A percentile compares a stretch with the other conserved stretches of the same genome.
Conservation (phyloP, 2,888 invertebrate species). For the Horisme vitalbata region DNA sequence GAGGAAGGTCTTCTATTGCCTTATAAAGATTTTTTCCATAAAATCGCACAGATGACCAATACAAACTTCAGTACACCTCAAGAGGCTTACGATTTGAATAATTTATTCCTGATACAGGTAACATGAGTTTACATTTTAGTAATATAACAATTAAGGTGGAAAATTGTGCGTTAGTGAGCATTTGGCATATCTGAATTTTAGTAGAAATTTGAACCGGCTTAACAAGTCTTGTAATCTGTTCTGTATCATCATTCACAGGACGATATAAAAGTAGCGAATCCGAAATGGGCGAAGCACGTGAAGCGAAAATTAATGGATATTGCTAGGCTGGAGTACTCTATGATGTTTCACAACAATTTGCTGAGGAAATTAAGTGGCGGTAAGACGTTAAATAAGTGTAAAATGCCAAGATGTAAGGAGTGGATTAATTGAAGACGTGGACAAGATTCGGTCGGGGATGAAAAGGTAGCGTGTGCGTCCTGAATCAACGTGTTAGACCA, state of each 20-base stretch:
- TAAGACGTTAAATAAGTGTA: constrained; percentile 37
- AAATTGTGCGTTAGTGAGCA: too few relatives aligned
- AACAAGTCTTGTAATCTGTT: neutral
- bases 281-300: constrained; percentile 80
- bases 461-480: too few relatives aligned
- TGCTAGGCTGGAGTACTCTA: constrained; percentile 77
- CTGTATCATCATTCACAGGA: constrained; percentile 46
- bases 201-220: constrained; percentile 3
- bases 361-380: constrained; percentile 81
- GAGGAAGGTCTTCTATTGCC: constrained; percentile 68
- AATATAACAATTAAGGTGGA: too few relatives aligned
- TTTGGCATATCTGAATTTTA: too few relatives aligned
- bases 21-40: constrained; percentile 70
- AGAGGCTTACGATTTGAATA: constrained; percentile 71
- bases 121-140: neutral
- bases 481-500: too few relatives aligned
- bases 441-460: too few relatives aligned
- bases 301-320: constrained; percentile 78
- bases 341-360: constrained; percentile 77
- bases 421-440: too few relatives aligned
- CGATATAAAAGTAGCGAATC: constrained; percentile 77
- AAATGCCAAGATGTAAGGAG: neutral
- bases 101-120: constrained; percentile 77
- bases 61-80: constrained; percentile 76
- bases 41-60: constrained; percentile 72